Percentiles rank a stretch among this genome's conserved stretches.
phyloP scores from a whole-genome alignment of 2,888 invertebrate genomes.

The Rhagonycha lutea region DNA sequence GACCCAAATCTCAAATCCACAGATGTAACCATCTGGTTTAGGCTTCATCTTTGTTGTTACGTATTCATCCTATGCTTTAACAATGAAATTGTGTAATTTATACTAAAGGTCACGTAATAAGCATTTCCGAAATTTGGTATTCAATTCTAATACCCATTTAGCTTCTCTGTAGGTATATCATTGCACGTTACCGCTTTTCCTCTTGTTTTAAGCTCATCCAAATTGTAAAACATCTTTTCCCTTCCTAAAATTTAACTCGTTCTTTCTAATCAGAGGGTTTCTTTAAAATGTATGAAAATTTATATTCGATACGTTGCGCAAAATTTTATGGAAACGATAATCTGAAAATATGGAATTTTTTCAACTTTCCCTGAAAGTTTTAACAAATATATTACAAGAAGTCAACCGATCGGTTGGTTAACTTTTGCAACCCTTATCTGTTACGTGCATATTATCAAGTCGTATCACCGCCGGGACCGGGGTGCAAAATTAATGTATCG shows the following conservation, averaged over 20 bases:
- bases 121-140: slow-evolving; percentile 51
- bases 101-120: slow-evolving; percentile 50
- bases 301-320: slow-evolving; percentile 21
- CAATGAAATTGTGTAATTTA: slow-evolving; percentile 40
- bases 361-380: not conserved
- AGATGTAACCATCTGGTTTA: slow-evolving; percentile 25
- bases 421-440: not conserved
- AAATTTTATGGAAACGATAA: slow-evolving; percentile 20
- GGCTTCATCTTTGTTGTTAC: slow-evolving; percentile 19
- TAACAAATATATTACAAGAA: not conserved
- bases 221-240: slow-evolving; percentile 10
- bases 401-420: not conserved
- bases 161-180: slow-evolving; percentile 15
- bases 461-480: not conserved
- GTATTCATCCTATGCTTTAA: slow-evolving; percentile 37
- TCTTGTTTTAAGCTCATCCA: slow-evolving; percentile 12
- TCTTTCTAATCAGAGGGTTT: slow-evolving; percentile 21
- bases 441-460: not conserved
- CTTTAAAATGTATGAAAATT: slow-evolving; percentile 25
- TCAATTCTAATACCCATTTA: slow-evolving; percentile 44
- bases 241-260: not conserved
- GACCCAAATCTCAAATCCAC: slow-evolving; percentile 11
- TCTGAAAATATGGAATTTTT: not conserved
- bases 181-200: slow-evolving; percentile 9
- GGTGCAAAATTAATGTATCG: not conserved